Evolutionary conservation across 2,888 invertebrate genomes (phyloP).

Genomic region (Ophioninae sp.): DNA sequence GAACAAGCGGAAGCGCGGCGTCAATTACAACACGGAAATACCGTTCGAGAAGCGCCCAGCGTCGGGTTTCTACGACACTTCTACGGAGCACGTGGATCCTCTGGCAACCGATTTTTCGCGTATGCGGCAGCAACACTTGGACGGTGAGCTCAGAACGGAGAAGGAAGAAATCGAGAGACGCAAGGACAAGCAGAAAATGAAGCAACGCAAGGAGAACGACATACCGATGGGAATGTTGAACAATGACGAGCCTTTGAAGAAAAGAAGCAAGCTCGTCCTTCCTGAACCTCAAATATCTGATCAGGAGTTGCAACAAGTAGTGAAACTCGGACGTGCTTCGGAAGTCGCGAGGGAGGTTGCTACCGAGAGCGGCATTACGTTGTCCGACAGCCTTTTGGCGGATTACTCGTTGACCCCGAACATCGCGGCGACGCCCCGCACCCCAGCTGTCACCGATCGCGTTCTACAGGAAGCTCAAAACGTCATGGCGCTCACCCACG

Average conservation of each 20-base stretch:
- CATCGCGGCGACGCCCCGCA: slow-evolving; percentile 88
- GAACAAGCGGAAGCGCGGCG: slow-evolving; percentile 93
- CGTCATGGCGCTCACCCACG: slow-evolving; percentile 98
- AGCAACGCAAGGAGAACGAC: slow-evolving; percentile 97
- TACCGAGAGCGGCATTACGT: slow-evolving; percentile 88
- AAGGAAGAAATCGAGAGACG: slow-evolving; percentile 96
- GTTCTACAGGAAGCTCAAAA: slow-evolving; percentile 98
- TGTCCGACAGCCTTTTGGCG: slow-evolving; percentile 93
- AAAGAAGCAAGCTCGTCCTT: slow-evolving; percentile 96
- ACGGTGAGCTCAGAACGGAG: slow-evolving; percentile 94
- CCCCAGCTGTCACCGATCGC: slow-evolving; percentile 92
- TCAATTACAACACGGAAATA: slow-evolving; percentile 98
- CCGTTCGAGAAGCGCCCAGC: slow-evolving; percentile 98
- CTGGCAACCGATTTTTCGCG: slow-evolving; percentile 94
- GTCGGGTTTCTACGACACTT: slow-evolving; percentile 96
- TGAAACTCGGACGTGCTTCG: slow-evolving; percentile 94
- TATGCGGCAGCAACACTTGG: slow-evolving; percentile 94
- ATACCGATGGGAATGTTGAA: slow-evolving; percentile 94
- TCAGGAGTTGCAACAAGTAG: slow-evolving; percentile 93
- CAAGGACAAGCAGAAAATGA: slow-evolving; percentile 97
- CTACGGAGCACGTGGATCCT: slow-evolving; percentile 93
- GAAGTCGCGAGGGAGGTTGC: slow-evolving; percentile 95
- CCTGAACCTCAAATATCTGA: slow-evolving; percentile 99
- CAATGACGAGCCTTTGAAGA: slow-evolving; percentile 93
- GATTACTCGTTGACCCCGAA: slow-evolving; percentile 92